A percentile compares a stretch with the other conserved stretches of the same genome.
Conservation (phyloP, 92 coral and sea anemone species). For the Parazoanthus atlanticus region DNA sequence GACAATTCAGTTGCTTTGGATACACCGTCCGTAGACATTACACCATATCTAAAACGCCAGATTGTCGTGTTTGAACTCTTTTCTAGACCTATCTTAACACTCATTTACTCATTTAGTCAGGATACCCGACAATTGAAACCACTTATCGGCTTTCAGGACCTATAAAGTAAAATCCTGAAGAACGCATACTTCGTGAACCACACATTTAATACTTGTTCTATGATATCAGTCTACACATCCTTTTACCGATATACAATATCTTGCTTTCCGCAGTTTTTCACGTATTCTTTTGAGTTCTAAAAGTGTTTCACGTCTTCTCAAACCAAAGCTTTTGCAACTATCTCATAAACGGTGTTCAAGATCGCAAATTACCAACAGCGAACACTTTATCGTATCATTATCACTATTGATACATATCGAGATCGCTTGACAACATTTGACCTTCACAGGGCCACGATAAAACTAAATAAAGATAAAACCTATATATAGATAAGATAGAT, state of each 20-base stretch:
- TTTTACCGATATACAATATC: slow-evolving; percentile 31
- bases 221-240: slow-evolving; percentile 21
- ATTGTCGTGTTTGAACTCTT: slow-evolving; percentile 2
- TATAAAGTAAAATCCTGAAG: slow-evolving; percentile 1
- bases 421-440: slow-evolving; percentile 6
- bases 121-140: slow-evolving; percentile 1
- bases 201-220: background rate
- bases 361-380: background rate
- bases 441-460: slow-evolving; percentile 10
- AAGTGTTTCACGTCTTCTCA: slow-evolving; percentile 21
- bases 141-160: slow-evolving; percentile 27
- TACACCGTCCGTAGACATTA: background rate
- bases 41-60: background rate
- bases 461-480: background rate
- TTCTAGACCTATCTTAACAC: background rate
- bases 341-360: background rate
- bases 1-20: background rate
- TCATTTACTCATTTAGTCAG: background rate
- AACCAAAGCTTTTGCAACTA: background rate
- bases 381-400: background rate
- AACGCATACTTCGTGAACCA: background rate
- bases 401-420: background rate
- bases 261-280: slow-evolving; percentile 34
- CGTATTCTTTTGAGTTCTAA: slow-evolving; percentile 24
- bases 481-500: background rate